Base-by-base conservation (phyloP, 2,888 invertebrate species). In the Caenorhabditis wallacei region DNA sequence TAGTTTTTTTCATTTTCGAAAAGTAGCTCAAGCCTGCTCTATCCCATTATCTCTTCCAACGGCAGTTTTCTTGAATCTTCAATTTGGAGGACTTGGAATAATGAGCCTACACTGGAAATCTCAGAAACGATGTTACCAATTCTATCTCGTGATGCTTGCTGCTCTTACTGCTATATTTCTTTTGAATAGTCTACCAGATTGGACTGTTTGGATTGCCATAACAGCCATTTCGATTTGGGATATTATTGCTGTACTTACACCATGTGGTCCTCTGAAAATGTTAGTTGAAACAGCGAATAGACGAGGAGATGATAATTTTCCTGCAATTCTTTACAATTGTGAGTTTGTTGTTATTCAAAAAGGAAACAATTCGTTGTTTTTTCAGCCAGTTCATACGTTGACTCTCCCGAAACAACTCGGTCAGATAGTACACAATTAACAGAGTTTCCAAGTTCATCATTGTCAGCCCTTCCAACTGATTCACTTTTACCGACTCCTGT, bases 151-250 rank as follows among this genome's bases (percentile, higher is more conserved):
- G 24, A 75, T 75, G 68, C 70, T 75, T 11, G 75, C 81, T 11
- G 75, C 70, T 2, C 48, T 81, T 3, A 81, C 75, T 5, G 63
- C 76, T 20, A 26, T 82, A 8, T 76, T 82, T 18, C 48, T 82
- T 20, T 8, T 76, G 24, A 46, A 72, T 16, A 61, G 46, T 46
- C 20, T 82, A 5, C 76, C 82, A 0, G 82, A 82, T 43, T 82
- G 82, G 82, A 76, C 71, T 35, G 82, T 82, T 37, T 82, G 82
- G 82, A 22, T 71, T 3, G 66, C 53, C 11, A n/a, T 76, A 0
- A 16, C 40, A 0, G 40, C 40, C 0, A 53, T 82, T 24, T 76
- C 71, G 0, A 2, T 76, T 3, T 82, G 82, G 82, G 82, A 82
- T 40, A 53, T 82, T 1, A 16, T 82, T 20, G 82, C 82, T 10